Conservation (phyloP, 2,888 invertebrate genomes). For the Epirrhoe tristata region DNA sequence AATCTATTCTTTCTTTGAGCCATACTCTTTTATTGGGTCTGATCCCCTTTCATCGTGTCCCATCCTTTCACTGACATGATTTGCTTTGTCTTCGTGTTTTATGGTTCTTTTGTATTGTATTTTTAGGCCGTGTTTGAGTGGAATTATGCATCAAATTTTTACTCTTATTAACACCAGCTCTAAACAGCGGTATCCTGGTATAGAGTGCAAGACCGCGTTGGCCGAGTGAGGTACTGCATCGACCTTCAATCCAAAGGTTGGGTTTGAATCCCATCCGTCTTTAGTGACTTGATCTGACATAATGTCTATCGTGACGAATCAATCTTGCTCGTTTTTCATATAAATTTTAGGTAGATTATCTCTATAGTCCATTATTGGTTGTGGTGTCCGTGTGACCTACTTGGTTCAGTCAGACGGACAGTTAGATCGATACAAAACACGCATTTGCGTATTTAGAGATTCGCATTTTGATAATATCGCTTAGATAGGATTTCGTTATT, state of each 20-base stretch:
- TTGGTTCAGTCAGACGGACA: not conserved
- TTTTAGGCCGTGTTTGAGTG: not conserved
- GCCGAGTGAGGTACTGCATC: no score
- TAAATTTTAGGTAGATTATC: conserved; percentile 33
- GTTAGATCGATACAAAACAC: conserved; percentile 2
- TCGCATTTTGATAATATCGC: conserved; percentile 2
- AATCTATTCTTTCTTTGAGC: conserved; percentile 23
- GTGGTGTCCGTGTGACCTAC: conserved; percentile 8
- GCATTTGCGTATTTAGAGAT: not conserved
- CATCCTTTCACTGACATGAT: conserved; percentile 19
- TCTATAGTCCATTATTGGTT: conserved; percentile 2
- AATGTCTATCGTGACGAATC: no score
- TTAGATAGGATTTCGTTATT: not conserved
- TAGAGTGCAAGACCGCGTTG: no score
- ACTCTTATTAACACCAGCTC: not conserved
- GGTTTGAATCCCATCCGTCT: no score
- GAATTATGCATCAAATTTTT: not conserved
- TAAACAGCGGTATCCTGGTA: no score
- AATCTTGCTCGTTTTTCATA: no score
- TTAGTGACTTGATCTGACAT: no score
- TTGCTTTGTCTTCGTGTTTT: conserved; percentile 38
- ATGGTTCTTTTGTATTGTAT: conserved; percentile 39
- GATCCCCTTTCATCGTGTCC: conserved; percentile 1
- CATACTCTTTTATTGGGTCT: conserved; percentile 3
- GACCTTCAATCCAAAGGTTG: no score